These are phyloP conservation scores for Hartigia nigra DNA, from an alignment of 2,888 invertebrate species.

Conservation along the genomic window DNA sequence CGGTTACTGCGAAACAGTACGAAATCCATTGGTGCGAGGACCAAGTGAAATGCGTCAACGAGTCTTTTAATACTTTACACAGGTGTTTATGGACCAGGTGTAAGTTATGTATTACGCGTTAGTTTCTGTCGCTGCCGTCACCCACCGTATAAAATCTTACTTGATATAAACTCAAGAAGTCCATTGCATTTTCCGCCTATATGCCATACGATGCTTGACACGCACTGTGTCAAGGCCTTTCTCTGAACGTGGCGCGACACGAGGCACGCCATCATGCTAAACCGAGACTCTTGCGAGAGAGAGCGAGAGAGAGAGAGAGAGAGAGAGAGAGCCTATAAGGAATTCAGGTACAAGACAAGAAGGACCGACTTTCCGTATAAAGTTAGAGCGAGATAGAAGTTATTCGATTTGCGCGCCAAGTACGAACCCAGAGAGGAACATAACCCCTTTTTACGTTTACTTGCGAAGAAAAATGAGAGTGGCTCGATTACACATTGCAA, in stretches of 20 bases:
- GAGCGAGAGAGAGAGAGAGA: constrained; percentile 10
- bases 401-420: neutral
- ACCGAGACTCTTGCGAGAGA: constrained; percentile 10
- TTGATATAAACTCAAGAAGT: constrained; percentile 61
- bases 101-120: neutral
- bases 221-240: constrained; percentile 64
- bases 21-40: neutral
- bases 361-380: constrained; percentile 39
- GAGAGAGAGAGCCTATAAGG: constrained; percentile 16
- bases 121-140: neutral
- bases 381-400: neutral
- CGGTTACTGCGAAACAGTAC: neutral
- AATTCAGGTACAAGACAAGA: constrained; percentile 24
- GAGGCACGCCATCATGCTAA: neutral
- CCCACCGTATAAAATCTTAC: neutral
- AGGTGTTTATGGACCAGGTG: neutral
- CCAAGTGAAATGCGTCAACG: neutral
- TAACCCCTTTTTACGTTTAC: neutral
- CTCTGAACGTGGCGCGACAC: constrained; percentile 32
- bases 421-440: neutral
- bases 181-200: constrained; percentile 62
- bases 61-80: neutral
- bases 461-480: neutral
- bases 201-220: constrained; percentile 61
- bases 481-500: neutral